phyloP scores from a whole-genome alignment of 2,113 vertebrate species.

The Halcyon malimbica region DNA sequence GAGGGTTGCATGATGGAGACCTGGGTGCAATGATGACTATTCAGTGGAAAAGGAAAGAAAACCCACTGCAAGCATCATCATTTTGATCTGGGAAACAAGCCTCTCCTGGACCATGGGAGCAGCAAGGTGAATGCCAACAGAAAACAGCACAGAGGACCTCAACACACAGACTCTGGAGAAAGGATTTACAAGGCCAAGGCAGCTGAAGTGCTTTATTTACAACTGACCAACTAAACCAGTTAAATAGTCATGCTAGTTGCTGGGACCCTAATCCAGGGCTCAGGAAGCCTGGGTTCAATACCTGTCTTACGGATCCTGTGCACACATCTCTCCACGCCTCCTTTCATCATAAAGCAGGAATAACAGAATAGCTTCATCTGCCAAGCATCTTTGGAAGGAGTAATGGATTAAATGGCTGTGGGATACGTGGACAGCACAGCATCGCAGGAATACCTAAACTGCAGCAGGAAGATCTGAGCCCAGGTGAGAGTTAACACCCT shows the following conservation, averaged over 20 bases:
- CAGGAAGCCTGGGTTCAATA: not conserved
- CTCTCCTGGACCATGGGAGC: not conserved
- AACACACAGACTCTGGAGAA: not conserved
- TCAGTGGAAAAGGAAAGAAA: not conserved
- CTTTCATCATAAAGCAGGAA: not conserved
- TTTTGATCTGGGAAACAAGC: not conserved
- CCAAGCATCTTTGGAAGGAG: not conserved
- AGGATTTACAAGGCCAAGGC: not conserved
- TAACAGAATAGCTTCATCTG: not conserved
- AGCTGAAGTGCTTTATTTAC: not conserved
- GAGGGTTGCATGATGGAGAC: not conserved
- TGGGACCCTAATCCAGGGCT: not conserved
- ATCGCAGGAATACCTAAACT: not conserved
- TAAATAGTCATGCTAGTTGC: not conserved
- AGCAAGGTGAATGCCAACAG: not conserved
- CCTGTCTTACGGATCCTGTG: not conserved
- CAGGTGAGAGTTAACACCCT: not conserved
- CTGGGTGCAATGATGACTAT: not conserved
- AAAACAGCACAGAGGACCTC: not conserved
- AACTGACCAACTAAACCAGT: not conserved
- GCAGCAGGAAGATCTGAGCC: not conserved
- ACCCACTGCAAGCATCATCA: rapidly evolving
- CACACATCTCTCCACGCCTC: not conserved
- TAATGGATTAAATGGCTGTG: not conserved
- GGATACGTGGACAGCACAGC: not conserved